Conservation (phyloP, 2,888 invertebrate species). For the Eremobia ochroleuca region DNA sequence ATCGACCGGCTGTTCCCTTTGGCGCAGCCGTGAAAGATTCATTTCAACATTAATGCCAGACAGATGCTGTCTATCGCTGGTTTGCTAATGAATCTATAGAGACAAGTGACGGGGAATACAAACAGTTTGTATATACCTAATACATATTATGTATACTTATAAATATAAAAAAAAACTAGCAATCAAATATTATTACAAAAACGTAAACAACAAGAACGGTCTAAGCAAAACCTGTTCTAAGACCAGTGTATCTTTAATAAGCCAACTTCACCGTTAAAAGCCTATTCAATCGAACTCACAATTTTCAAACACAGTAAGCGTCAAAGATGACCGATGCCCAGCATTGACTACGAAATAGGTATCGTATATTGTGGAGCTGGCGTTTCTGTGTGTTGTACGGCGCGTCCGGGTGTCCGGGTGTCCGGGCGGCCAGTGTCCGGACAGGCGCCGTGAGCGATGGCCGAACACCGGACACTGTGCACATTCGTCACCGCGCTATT, state of each 20-base stretch:
- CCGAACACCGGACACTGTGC: conserved; percentile 72
- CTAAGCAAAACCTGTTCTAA: not conserved
- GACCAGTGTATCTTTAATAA: not conserved
- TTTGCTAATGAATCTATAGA: too few relatives aligned
- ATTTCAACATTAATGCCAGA: too few relatives aligned
- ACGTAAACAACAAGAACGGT: too few relatives aligned
- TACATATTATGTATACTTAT: too few relatives aligned
- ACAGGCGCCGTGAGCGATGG: conserved; percentile 76
- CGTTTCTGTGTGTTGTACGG: conserved; percentile 69
- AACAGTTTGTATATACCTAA: too few relatives aligned
- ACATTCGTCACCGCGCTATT: conserved; percentile 77
- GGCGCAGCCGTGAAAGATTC: too few relatives aligned
- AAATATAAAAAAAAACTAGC: too few relatives aligned
- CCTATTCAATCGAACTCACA: conserved; percentile 27
- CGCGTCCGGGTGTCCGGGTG: conserved; percentile 66
- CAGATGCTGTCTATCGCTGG: too few relatives aligned
- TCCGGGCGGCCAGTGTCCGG: conserved; percentile 52
- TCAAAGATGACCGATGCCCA: conserved; percentile 64
- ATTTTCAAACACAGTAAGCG: conserved; percentile 44
- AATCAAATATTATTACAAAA: too few relatives aligned
- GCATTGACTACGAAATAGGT: conserved; percentile 50
- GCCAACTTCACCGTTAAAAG: conserved; percentile 4
- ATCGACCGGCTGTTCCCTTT: too few relatives aligned
- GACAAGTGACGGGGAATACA: too few relatives aligned
- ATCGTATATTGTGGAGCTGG: conserved; percentile 62